Percentiles rank a stretch among this genome's conserved stretches.
phyloP scores from a whole-genome alignment of 37 sponge, comb jelly and placozoan genomes.

The Aplysina aerophoba region DNA sequence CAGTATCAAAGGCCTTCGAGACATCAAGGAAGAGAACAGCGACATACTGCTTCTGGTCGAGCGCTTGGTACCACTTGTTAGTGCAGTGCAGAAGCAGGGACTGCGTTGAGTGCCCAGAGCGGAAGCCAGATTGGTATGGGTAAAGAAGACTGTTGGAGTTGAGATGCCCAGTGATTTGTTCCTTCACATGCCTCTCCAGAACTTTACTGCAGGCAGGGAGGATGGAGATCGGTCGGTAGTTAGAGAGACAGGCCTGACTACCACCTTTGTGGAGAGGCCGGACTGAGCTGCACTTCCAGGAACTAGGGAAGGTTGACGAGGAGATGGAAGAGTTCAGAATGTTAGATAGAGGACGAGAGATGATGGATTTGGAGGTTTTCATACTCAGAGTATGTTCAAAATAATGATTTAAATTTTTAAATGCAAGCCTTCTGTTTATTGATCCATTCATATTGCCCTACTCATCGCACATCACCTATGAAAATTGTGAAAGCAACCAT shows the following conservation, averaged over 20 bases:
- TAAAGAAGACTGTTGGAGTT: neutral
- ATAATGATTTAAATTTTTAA: too few species aligned
- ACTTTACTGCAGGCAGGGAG: conserved; percentile 9
- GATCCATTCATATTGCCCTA: too few species aligned
- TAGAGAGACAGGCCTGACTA: neutral
- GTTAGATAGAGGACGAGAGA: neutral
- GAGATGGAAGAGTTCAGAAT: too few species aligned
- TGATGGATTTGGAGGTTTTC: too few species aligned
- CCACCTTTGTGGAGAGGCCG: conserved; percentile 24
- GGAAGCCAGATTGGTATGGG: conserved; percentile 5
- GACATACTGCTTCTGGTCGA: conserved; percentile 1
- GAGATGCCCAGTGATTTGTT: neutral
- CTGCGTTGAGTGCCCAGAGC: conserved; percentile 7
- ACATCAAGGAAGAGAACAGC: conserved; percentile 8
- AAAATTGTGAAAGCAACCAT: too few species aligned
- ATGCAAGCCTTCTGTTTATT: too few species aligned
- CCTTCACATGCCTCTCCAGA: neutral
- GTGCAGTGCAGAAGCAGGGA: conserved; percentile 16
- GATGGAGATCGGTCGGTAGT: conserved; percentile 11
- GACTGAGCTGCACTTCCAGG: neutral
- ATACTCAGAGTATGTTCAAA: too few species aligned
- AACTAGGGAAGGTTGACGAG: neutral
- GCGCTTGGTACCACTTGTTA: conserved; percentile 5
- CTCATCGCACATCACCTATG: too few species aligned
- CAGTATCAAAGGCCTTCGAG: conserved; percentile 9